Percentiles rank a stretch among this genome's conserved stretches.
Evolutionary conservation across 2,113 vertebrate genomes (phyloP).

Genomic region (Petrocephalus zakoni): DNA sequence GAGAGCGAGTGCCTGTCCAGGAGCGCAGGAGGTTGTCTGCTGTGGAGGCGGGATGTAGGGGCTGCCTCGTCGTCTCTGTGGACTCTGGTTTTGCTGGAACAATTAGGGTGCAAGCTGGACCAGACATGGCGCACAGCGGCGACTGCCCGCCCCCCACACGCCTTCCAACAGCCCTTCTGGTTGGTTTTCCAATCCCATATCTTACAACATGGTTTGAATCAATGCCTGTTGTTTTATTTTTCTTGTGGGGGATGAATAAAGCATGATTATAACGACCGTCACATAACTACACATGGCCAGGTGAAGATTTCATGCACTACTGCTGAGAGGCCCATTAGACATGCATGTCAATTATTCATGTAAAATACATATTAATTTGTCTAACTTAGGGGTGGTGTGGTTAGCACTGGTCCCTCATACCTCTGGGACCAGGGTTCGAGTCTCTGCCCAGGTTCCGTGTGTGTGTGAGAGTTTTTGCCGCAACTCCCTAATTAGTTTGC

Average conservation of each 20-base stretch:
- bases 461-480: too few species aligned
- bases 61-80: conserved; percentile 40
- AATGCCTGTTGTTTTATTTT: neutral
- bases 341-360: neutral
- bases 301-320: neutral
- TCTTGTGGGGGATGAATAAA: neutral
- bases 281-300: neutral
- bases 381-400: neutral
- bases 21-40: conserved; percentile 21
- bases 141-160: neutral
- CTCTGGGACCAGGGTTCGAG: too few species aligned
- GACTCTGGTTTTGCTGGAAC: conserved; percentile 27
- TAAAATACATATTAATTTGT: neutral
- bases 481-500: too few species aligned
- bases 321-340: neutral
- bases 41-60: conserved; percentile 25
- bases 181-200: neutral
- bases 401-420: neutral
- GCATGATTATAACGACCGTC: neutral
- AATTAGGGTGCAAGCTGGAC: conserved; percentile 22
- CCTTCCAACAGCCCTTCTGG: neutral
- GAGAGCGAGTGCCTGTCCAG: conserved; percentile 26
- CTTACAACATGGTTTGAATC: neutral
- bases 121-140: neutral
- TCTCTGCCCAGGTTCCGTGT: too few species aligned